phyloP scores from a whole-genome alignment of 2,888 invertebrate species.

The Dicycla oo region DNA sequence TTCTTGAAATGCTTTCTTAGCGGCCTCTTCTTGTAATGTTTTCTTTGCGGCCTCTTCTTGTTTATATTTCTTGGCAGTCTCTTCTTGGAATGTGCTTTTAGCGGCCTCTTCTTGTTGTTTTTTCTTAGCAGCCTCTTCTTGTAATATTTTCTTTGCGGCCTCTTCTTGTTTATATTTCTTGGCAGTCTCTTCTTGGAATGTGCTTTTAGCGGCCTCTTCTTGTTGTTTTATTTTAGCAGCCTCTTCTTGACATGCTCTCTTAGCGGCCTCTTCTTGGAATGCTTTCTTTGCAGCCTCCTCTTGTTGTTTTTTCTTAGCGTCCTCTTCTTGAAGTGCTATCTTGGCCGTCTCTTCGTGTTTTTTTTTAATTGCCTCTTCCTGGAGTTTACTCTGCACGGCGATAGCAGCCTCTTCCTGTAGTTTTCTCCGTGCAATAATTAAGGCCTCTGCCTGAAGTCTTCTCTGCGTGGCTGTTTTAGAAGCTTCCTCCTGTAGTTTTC shows the following conservation, averaged over 20 bases:
- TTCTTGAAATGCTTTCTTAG: not conserved
- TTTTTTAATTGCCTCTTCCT: not conserved
- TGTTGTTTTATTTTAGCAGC: not conserved
- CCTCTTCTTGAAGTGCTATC: not conserved
- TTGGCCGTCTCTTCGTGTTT: too few species aligned
- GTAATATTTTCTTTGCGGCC: not conserved
- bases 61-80: not conserved
- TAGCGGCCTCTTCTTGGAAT: not conserved
- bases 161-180: not conserved
- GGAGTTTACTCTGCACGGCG: not conserved
- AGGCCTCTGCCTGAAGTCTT: not conserved
- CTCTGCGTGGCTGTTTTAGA: not conserved
- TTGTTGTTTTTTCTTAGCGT: not conserved
- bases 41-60: not conserved
- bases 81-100: not conserved
- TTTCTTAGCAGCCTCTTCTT: not conserved
- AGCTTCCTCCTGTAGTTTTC: not conserved
- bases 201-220: not conserved
- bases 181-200: not conserved
- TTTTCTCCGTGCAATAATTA: not conserved
- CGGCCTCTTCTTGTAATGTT: not conserved
- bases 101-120: not conserved
- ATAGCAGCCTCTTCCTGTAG: not conserved
- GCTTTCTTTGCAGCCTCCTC: not conserved
- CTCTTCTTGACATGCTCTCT: not conserved